phyloP scores from a whole-genome alignment of 92 coral and sea anemone genomes.

The Epizoanthus scotinus region DNA sequence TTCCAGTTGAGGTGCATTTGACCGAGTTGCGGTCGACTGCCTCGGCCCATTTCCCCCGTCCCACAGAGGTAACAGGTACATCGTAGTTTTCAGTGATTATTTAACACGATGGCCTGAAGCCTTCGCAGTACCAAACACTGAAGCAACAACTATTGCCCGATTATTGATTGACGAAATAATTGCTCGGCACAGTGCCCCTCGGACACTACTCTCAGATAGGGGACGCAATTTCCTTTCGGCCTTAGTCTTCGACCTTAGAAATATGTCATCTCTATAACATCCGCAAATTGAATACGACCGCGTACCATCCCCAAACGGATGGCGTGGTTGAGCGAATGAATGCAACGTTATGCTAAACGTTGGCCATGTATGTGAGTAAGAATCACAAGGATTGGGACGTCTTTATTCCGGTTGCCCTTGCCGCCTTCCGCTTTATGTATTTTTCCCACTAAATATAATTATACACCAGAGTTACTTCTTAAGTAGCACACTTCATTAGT shows the following conservation, averaged over 20 bases:
- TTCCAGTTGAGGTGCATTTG: constrained; percentile 38
- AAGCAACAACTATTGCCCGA: constrained; percentile 42
- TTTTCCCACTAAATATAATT: no score
- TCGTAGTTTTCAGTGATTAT: constrained; percentile 50
- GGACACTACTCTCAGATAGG: constrained; percentile 45
- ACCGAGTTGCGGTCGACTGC: constrained; percentile 32
- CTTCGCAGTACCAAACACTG: constrained; percentile 50
- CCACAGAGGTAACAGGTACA: constrained; percentile 40
- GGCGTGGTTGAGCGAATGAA: constrained; percentile 54
- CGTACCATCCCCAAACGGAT: constrained; percentile 46
- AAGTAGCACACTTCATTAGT: no score
- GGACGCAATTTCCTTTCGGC: constrained; percentile 48
- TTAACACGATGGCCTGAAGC: constrained; percentile 66
- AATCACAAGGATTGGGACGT: constrained; percentile 60
- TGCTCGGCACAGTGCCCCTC: constrained; percentile 46
- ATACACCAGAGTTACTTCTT: no score
- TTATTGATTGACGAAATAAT: constrained; percentile 38
- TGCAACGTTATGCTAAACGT: constrained; percentile 29
- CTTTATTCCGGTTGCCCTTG: constrained; percentile 43
- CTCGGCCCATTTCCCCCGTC: constrained; percentile 55
- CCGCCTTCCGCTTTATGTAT: constrained; percentile 45
- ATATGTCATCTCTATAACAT: constrained; percentile 31
- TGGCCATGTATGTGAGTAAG: constrained; percentile 46
- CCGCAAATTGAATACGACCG: constrained; percentile 32
- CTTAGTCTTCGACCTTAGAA: constrained; percentile 37